Base-by-base conservation (phyloP, 2,888 invertebrate species). In the Danaus chrysippus region DNA sequence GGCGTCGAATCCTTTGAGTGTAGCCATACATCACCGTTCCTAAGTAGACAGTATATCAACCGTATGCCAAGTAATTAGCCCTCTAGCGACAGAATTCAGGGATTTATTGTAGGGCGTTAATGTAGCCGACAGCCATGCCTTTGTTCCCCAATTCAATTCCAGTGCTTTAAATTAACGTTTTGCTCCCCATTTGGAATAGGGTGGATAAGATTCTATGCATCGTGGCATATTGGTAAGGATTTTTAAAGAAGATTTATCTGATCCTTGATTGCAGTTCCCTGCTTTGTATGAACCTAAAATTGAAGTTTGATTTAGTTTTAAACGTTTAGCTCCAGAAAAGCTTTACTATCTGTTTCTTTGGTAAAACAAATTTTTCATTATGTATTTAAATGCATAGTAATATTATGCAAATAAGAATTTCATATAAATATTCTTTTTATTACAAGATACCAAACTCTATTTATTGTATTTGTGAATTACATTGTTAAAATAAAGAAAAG, bases 21-120 rank as follows among this genome's bases (percentile, higher is more conserved):
- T 70, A 73, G 72, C 81, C 90, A 90, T 91, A 89, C 88, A 91
- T 91, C 91, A 91, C 89, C 73, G 74, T 62, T 76, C 78, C 84
- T 90, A 91, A 90, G 91, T 91, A 91, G 90, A 90, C 90, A 91
- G 87, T 90, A 89, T 89, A 91, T 91, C 90, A 90, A 86, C 86
- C 81, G 81, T 85, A 87, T 84, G 81, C 78, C 75, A 86, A 88
- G 89, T 91, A 91, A 91, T 91, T 91, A 91, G 91, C 84, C 91
- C 90, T 70, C 74, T 89, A 86, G 91, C 89, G 90, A 89, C 88
- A 83, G 86, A 87, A 84, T 86, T 81, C 84, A 84, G 79, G 86
- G 86, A 90, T 91, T 91, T 90, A 90, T 89, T 81, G 86, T 82
- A 81, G 86, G 87, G 86, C 88, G 87, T 86, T 88, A 90, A 90